phyloP scores from a whole-genome alignment of 1,140 invertebrate species.

The Drosophila kepulauana region DNA sequence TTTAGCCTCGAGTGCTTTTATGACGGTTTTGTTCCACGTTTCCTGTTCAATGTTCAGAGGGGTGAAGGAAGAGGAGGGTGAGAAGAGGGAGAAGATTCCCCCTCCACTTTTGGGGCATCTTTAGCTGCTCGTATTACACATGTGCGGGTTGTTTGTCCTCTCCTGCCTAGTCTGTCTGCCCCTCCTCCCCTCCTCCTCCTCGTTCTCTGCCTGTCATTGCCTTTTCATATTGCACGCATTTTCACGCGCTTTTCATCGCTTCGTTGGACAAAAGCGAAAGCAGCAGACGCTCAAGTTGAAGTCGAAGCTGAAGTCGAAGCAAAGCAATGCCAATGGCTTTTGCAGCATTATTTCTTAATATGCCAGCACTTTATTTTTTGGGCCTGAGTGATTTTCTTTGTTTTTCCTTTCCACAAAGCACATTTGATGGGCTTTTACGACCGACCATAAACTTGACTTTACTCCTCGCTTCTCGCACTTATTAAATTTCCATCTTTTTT shows the following conservation, averaged over 20 bases:
- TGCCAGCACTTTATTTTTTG: constrained; percentile 53
- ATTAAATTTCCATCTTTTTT: constrained; percentile 78
- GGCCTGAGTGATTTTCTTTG: constrained; percentile 76
- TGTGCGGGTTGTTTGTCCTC: constrained; percentile 56
- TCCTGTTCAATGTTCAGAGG: neutral
- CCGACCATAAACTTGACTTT: constrained; percentile 56
- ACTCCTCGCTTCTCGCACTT: constrained; percentile 39
- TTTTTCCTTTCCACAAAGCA: constrained; percentile 53
- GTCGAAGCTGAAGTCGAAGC: neutral
- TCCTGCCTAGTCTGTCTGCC: constrained; percentile 11
- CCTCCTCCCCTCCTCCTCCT: neutral
- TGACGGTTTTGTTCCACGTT: constrained; percentile 54
- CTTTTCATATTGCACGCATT: constrained; percentile 70
- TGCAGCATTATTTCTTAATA: constrained; percentile 74
- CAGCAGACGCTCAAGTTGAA: neutral
- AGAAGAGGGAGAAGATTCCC: constrained; percentile 9
- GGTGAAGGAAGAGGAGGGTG: neutral
- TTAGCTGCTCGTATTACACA: constrained; percentile 34
- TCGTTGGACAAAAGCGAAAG: constrained; percentile 52
- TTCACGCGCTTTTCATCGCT: constrained; percentile 73
- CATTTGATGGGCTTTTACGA: constrained; percentile 64
- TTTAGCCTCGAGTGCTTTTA: constrained; percentile 47
- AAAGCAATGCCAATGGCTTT: constrained; percentile 42
- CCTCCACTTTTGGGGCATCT: neutral
- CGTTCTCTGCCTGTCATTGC: constrained; percentile 29